A percentile compares a stretch with the other conserved stretches of the same genome.
Conservation (phyloP, 1,140 invertebrate species). For the Drosophila sturtevanti region DNA sequence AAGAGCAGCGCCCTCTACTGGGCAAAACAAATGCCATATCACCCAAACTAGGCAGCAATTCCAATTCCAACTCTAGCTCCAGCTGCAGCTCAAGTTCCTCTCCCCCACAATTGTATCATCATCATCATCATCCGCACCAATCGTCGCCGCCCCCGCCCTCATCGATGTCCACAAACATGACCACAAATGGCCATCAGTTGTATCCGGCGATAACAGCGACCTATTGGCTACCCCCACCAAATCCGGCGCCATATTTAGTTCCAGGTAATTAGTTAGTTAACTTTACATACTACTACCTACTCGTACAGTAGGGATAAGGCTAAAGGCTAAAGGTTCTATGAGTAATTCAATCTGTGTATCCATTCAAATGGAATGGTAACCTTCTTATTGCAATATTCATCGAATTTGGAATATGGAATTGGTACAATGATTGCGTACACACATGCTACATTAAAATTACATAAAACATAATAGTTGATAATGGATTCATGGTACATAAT, state of each 20-base stretch:
- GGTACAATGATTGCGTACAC: not conserved
- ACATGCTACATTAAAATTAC: too few species aligned
- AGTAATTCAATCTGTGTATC: not conserved
- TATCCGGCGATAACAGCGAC: slow-evolving; percentile 91
- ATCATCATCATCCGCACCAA: slow-evolving; percentile 42
- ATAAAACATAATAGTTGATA: too few species aligned
- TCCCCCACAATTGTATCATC: slow-evolving; percentile 24
- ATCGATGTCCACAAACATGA: slow-evolving; percentile 68
- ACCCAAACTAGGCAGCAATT: slow-evolving; percentile 48
- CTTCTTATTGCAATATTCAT: not conserved
- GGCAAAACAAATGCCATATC: slow-evolving; percentile 53
- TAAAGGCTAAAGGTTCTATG: not conserved
- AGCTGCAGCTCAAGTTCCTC: slow-evolving; percentile 44
- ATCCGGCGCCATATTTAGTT: slow-evolving; percentile 89
- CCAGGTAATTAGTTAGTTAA: slow-evolving; percentile 86
- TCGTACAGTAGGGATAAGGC: slow-evolving; percentile 3
- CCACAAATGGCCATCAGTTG: slow-evolving; percentile 83
- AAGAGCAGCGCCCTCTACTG: slow-evolving; percentile 53
- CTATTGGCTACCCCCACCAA: slow-evolving; percentile 90
- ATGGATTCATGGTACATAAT: too few species aligned
- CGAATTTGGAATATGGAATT: not conserved
- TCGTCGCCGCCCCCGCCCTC: slow-evolving; percentile 39
- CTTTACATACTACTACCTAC: slow-evolving; percentile 28
- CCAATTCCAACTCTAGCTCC: slow-evolving; percentile 53
- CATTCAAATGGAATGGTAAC: not conserved